Evolutionary conservation across 2,797 vertebrate species (phyloP), one percentile per base, ranked within the genome.

Genomic region (Cryptoblepharus egeriae): DNA sequence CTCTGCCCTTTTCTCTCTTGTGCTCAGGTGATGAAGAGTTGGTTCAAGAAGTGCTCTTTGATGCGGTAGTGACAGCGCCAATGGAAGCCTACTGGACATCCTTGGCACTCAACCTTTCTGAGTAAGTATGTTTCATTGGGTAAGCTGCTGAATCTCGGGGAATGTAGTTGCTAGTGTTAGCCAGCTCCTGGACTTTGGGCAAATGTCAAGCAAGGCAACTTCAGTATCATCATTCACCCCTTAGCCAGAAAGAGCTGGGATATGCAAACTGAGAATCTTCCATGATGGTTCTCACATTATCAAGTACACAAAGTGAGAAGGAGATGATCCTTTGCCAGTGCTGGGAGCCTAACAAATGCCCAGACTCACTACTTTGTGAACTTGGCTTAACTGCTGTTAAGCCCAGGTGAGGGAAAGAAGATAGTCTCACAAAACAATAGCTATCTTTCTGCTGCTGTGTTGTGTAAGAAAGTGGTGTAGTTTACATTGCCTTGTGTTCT

Each of bases 71-170:
- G 83, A 98, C 98, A 0, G 98, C 98, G 69, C 98, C 98, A 45
- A 96, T 99, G 97, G 98, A 99, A 90, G 98, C 98, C 32, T 99
- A 99, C 90, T 99, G 98, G 98, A 99, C 98, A 0, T 96, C 97
- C 0, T 87, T 99, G 60, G 96, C 96, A 82, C 97, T 99, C 93
- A 97, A 97, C 69, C 81, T 92, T 84, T 97, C 98, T 39, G 91
- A 94, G 98, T 99, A 93, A 85, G 91, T 91, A 2, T 69, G 35
- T 75, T 52, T 81, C 77, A 70, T 30, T 77, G 10, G 28, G 26
- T 69, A 69, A 28, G 22, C 35, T 42, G 37, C 35, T 42, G 37
- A 42, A 11, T 68, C 35, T 24, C 35, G 20, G 37, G 37, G 67
- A 42, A 42, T 9, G 4, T 42, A 26, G 10, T 4, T 26, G 37